These are phyloP conservation scores for Rhynchomys soricoides DNA, from an alignment of 2,113 vertebrate species.

Conservation along the genomic window DNA sequence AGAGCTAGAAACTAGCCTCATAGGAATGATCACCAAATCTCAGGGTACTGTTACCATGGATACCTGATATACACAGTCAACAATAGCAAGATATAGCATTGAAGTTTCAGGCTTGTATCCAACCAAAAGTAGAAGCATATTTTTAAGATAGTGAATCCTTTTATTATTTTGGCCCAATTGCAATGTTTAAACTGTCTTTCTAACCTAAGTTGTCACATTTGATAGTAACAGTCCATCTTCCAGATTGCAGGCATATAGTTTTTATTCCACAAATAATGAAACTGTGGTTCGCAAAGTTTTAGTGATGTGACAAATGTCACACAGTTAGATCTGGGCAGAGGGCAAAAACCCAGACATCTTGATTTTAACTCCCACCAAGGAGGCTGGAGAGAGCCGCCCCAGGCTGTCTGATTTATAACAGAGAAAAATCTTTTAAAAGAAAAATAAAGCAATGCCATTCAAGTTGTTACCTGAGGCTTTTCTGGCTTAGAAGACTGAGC, in stretches of 20 bases:
- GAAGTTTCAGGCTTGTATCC: not conserved
- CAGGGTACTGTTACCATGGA: not conserved
- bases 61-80: not conserved
- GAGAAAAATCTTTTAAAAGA: slow-evolving; percentile 41
- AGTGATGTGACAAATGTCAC: not conserved
- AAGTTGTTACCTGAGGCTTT: not conserved
- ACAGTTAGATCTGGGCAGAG: not conserved
- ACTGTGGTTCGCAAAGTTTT: slow-evolving; percentile 5
- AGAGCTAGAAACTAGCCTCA: not conserved
- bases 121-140: not conserved
- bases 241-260: not conserved
- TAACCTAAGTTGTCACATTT: not conserved
- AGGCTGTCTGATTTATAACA: not conserved
- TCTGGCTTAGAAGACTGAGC: slow-evolving; percentile 18
- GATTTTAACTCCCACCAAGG: not conserved
- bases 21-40: not conserved
- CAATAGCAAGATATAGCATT: not conserved
- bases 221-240: not conserved
- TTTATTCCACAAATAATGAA: not conserved
- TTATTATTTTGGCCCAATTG: not conserved
- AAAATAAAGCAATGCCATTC: slow-evolving; percentile 47
- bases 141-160: not conserved
- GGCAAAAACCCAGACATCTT: not conserved
- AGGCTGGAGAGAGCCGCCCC: not conserved
- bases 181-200: not conserved